These are phyloP conservation scores for Colletes collaris DNA, from an alignment of 2,888 invertebrate genomes.

Conservation along the genomic window DNA sequence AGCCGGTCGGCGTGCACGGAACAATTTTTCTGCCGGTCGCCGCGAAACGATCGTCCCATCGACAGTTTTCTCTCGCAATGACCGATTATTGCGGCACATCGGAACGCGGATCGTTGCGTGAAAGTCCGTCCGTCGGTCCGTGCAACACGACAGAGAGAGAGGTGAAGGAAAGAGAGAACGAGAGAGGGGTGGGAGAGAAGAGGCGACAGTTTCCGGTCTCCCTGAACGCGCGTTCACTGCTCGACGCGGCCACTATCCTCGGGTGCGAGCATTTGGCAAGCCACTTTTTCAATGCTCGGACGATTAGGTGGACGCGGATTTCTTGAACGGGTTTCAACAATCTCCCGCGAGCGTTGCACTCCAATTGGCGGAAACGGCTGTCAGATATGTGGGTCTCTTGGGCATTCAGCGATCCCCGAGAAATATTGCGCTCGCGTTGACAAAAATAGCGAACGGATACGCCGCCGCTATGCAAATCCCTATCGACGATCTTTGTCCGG, in stretches of 20 bases:
- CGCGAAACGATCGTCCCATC: conserved; percentile 53
- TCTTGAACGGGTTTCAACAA: conserved; percentile 26
- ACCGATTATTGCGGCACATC: conserved; percentile 70
- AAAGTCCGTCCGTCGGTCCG: conserved; percentile 61
- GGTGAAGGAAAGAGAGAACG: conserved; percentile 28
- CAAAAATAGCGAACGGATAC: conserved; percentile 13
- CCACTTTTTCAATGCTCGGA: conserved; percentile 30
- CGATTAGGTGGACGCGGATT: not conserved
- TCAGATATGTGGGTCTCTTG: conserved; percentile 10
- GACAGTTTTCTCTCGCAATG: conserved; percentile 68
- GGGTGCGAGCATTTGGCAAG: conserved; percentile 37
- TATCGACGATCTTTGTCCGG: too few species aligned
- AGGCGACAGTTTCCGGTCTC: conserved; percentile 70
- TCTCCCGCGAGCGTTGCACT: not conserved
- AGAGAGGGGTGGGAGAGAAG: conserved; percentile 47
- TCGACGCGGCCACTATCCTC: conserved; percentile 2
- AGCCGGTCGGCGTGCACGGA: too few species aligned
- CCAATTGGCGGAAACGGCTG: conserved; percentile 16
- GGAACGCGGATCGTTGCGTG: conserved; percentile 69
- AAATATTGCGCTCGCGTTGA: conserved; percentile 6
- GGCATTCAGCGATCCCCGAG: not conserved
- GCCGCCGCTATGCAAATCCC: too few species aligned
- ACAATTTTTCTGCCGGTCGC: not conserved
- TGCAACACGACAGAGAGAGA: conserved; percentile 40
- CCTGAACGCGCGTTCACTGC: conserved; percentile 50